A percentile compares a stretch with the other conserved stretches of the same genome.
phyloP scores from a whole-genome alignment of 1,140 invertebrate genomes.

The Drosophila arizonae region DNA sequence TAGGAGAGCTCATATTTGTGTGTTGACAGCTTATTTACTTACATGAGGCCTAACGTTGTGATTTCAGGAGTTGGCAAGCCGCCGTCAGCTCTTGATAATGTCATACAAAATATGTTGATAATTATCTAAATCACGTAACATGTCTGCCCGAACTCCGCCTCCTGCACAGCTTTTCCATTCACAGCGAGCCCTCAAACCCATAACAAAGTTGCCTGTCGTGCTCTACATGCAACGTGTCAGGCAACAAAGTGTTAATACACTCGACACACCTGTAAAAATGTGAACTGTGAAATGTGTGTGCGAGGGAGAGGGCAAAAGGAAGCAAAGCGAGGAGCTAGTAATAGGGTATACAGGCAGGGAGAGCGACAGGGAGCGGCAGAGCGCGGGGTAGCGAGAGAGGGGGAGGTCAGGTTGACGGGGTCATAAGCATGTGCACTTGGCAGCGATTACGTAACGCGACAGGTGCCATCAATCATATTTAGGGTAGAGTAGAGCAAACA shows the following conservation, averaged over 20 bases:
- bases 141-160: not conserved
- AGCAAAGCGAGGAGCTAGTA: not conserved
- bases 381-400: not conserved
- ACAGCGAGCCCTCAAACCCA: slow-evolving; percentile 38
- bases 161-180: not conserved
- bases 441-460: slow-evolving; percentile 78
- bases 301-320: no score
- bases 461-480: slow-evolving; percentile 78
- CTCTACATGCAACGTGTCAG: slow-evolving; percentile 52
- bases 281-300: slow-evolving; percentile 41
- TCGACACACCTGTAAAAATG: slow-evolving; percentile 64
- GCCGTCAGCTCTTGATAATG: slow-evolving; percentile 9
- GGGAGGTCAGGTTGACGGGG: slow-evolving; percentile 30
- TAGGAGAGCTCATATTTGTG: not conserved
- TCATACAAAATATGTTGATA: slow-evolving; percentile 61
- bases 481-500: slow-evolving; percentile 34
- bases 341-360: no score
- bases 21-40: slow-evolving; percentile 34
- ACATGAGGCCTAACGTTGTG: slow-evolving; percentile 11
- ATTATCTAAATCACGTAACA: slow-evolving; percentile 56
- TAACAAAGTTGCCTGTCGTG: slow-evolving; percentile 61
- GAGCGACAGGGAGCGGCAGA: not conserved
- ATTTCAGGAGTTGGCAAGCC: slow-evolving; percentile 1
- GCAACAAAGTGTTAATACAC: slow-evolving; percentile 72
- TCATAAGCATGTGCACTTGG: slow-evolving; percentile 57